Evolutionary conservation across 2,113 vertebrate species (phyloP).

Genomic region (Poeciliopsis retropinna): DNA sequence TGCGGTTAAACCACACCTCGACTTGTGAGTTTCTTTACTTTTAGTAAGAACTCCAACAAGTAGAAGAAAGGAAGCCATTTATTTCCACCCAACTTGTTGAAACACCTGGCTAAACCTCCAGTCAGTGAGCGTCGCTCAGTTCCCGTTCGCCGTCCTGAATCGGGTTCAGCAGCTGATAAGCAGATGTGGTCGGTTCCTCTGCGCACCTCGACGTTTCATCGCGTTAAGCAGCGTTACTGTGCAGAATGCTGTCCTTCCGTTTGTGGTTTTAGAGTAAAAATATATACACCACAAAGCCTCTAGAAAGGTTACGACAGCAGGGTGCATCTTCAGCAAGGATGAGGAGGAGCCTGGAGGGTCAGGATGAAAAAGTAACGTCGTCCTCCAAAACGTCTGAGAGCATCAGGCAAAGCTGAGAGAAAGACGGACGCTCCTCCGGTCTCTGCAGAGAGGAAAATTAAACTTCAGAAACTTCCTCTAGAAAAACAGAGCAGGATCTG

Average conservation of each 20-base stretch:
- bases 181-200: background rate
- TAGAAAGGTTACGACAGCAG: background rate
- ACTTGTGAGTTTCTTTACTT: no score
- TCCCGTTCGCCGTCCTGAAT: no score
- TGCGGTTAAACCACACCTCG: no score
- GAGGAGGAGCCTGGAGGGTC: conserved; percentile 27
- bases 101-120: no score
- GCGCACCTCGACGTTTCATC: background rate
- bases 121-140: no score
- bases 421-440: conserved; percentile 69
- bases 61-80: no score
- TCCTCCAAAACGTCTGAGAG: conserved; percentile 67
- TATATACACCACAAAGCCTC: background rate
- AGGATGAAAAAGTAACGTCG: conserved; percentile 30
- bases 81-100: no score
- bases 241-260: background rate
- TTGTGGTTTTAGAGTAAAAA: background rate
- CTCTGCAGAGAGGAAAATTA: conserved; percentile 54
- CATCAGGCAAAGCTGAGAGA: conserved; percentile 59
- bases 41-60: no score
- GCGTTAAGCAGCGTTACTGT: background rate
- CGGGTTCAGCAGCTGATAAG: background rate
- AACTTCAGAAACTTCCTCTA: background rate
- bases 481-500: background rate
- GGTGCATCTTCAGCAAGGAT: background rate